Conservation (phyloP, 1,140 invertebrate species). For the Sipha flava region DNA sequence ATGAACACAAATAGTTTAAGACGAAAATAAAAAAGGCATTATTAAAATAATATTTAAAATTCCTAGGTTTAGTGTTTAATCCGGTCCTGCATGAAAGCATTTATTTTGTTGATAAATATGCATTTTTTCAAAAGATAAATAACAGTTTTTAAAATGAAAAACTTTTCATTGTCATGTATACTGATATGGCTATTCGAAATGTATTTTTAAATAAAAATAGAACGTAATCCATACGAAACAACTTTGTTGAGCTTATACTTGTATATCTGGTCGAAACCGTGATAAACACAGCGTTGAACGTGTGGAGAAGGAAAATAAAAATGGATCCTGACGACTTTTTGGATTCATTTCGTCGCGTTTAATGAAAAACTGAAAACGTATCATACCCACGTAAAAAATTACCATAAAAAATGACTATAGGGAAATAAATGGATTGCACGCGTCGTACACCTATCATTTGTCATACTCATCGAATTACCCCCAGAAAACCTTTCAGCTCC, state of each 20-base stretch:
- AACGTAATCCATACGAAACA: too few species aligned
- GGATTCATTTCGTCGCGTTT: background rate
- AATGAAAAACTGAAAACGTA: conserved; percentile 8
- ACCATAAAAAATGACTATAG: conserved; percentile 5
- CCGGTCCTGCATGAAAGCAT: too few species aligned
- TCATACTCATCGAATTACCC: conserved; percentile 23
- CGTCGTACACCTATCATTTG: background rate
- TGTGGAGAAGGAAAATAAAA: too few species aligned
- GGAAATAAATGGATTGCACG: conserved; percentile 10
- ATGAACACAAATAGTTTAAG: too few species aligned
- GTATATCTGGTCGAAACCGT: too few species aligned
- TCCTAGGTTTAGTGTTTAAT: too few species aligned
- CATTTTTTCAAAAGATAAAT: background rate
- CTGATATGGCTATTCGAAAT: too few species aligned
- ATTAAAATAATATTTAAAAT: too few species aligned
- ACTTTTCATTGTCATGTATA: background rate
- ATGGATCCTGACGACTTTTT: background rate
- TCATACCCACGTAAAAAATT: background rate
- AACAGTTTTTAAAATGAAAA: background rate
- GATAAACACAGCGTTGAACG: too few species aligned
- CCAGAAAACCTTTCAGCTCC: background rate
- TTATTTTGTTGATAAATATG: background rate
- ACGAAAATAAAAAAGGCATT: too few species aligned
- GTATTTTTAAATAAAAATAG: too few species aligned
- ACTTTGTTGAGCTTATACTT: too few species aligned